A percentile compares a stretch with the other conserved stretches of the same genome.
phyloP scores from a whole-genome alignment of 2,113 vertebrate species.

The Balaeniceps rex region DNA sequence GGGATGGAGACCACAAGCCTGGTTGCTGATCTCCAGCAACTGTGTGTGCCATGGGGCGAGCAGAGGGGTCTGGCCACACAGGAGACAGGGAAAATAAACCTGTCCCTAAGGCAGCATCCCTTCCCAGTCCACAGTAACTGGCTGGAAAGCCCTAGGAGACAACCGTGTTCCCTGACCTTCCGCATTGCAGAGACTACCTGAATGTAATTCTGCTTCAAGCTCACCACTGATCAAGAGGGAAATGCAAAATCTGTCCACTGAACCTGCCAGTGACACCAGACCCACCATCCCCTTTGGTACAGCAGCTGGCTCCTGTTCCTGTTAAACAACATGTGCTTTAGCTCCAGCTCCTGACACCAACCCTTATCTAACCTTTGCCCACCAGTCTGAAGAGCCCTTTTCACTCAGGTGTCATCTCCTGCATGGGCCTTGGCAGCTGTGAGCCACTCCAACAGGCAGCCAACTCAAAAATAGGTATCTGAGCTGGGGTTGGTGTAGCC shows the following conservation, averaged over 20 bases:
- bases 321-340: rapidly evolving
- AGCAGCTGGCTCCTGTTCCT: background rate
- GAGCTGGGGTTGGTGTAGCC: background rate
- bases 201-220: background rate
- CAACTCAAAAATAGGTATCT: background rate
- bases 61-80: background rate
- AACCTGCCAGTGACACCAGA: background rate
- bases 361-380: background rate
- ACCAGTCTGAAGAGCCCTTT: background rate
- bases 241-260: background rate
- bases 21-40: background rate
- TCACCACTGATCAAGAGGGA: background rate
- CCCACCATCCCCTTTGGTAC: rapidly evolving
- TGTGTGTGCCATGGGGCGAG: background rate
- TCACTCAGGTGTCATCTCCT: background rate
- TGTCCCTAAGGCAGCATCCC: background rate
- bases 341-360: background rate
- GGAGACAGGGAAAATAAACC: background rate
- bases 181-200: background rate
- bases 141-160: background rate
- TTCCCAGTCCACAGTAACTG: background rate
- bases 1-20: background rate
- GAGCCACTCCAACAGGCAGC: background rate
- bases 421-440: rapidly evolving
- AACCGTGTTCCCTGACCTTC: rapidly evolving